Evolutionary conservation across 2,797 vertebrate species (phyloP), one percentile per base, ranked within the genome.

Genomic region (Cuniculus paca): DNA sequence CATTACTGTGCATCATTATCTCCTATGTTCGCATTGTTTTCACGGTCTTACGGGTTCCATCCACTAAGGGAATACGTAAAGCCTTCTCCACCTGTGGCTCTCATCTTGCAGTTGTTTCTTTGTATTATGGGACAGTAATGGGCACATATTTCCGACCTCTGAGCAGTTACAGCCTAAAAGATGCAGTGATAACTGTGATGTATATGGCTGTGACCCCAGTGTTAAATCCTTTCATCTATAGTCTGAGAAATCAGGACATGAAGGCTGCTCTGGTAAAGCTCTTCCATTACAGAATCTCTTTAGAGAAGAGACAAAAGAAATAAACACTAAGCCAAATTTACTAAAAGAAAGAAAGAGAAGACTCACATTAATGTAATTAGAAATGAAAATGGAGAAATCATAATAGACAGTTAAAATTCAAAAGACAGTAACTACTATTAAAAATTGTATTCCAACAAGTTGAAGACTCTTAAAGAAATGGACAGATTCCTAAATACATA

Each of bases 111-210:
- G 95, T 97, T 63, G 96, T 98, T 20, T 96, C 90, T 79, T 58
- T 98, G 90, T 98, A 98, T 75, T 98, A 98, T 52, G 97, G 98
- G 8, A 98, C 97, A 5, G 94, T 98, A 54, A 97, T 97, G 94
- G 97, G 96, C 60, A 97, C 89, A 96, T 98, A 98, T 60, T 96
- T 98, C 90, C 61, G 81, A 31, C 97, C 98, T 42, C 94, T 96
- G n/a, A 79, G 77, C n/a, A 96, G 81, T 56, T 95, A 91, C 12
- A 97, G 61, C 20, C 84, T 97, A 36, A 94, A 95, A 42, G 96
- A 98, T 17, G 92, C 97, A 17, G 61, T 98, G 60, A 50, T 98
- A 31, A 96, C 97, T 60, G 94, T 98, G 20, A 97, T 98, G 93
- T 98, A 97, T 16, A 89, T 95, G 0, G 75, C 96, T 2, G 94